Conservation (phyloP, 2,113 vertebrate species). For the Periophthalmodon schlosseri region DNA sequence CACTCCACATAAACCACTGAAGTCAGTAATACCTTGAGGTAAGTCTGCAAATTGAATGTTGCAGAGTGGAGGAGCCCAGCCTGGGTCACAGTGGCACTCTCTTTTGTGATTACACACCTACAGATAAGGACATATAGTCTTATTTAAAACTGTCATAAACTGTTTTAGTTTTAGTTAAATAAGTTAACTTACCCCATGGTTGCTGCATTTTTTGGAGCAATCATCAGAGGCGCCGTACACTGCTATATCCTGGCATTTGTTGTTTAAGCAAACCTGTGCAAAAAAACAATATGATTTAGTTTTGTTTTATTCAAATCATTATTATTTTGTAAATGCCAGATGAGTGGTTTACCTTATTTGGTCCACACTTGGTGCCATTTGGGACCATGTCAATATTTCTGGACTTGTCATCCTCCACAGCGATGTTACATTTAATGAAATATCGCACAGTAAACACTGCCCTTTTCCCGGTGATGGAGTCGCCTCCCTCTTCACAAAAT, state of each 20-base stretch:
- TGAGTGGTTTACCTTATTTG: constrained; percentile 76
- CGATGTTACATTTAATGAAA: constrained; percentile 54
- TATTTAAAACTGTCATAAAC: background rate
- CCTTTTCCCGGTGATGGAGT: constrained; percentile 60
- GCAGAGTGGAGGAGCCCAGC: constrained; percentile 87
- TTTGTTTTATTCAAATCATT: background rate
- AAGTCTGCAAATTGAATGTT: constrained; percentile 47
- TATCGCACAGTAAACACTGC: constrained; percentile 25
- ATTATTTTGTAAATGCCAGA: background rate
- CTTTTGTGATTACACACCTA: constrained; percentile 89
- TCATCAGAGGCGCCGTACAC: constrained; percentile 79
- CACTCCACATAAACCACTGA: background rate
- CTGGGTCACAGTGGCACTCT: constrained; percentile 82
- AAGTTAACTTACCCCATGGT: constrained; percentile 76
- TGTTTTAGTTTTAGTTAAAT: background rate
- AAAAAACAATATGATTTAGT: background rate
- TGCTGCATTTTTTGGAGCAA: constrained; percentile 83
- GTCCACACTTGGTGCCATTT: constrained; percentile 80
- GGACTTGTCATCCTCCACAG: constrained; percentile 49
- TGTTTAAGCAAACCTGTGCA: constrained; percentile 83
- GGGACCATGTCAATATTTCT: constrained; percentile 77
- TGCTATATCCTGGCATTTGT: constrained; percentile 77
- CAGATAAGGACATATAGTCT: background rate
- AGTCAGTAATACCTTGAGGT: constrained; percentile 63
- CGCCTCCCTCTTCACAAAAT: constrained; percentile 76